phyloP scores from a whole-genome alignment of 2,113 vertebrate species.

The Martes martes region DNA sequence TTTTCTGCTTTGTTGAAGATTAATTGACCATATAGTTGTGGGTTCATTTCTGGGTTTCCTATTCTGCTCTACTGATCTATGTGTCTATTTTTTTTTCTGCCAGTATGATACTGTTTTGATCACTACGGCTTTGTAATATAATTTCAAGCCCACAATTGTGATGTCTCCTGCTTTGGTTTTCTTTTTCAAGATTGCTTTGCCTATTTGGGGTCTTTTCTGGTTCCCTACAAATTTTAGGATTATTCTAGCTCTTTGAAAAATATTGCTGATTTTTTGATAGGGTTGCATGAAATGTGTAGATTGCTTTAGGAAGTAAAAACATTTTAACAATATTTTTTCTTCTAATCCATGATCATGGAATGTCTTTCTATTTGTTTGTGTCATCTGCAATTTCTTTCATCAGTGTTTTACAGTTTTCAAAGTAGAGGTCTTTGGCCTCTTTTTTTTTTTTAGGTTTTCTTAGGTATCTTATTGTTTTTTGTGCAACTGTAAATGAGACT shows the following conservation, averaged over 20 bases:
- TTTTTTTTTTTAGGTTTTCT: not conserved
- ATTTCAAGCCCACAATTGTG: not conserved
- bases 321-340: not conserved
- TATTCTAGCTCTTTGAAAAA: not conserved
- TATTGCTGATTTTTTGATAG: not conserved
- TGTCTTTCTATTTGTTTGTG: not conserved
- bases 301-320: not conserved
- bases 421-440: not conserved
- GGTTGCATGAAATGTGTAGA: not conserved
- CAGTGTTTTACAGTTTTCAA: not conserved
- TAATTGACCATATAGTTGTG: not conserved
- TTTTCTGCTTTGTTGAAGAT: not conserved
- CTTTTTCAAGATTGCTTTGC: not conserved
- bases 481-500: not conserved
- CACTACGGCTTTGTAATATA: not conserved
- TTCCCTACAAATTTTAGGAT: not conserved
- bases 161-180: not conserved
- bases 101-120: not conserved
- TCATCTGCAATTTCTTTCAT: not conserved
- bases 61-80: not conserved
- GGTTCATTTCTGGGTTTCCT: not conserved
- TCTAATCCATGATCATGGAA: not conserved
- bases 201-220: not conserved
- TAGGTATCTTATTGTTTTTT: not conserved
- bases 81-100: not conserved